These are phyloP conservation scores for Hyperoplus lanceolatus DNA, from an alignment of 2,797 vertebrate genomes.

Conservation along the genomic window DNA sequence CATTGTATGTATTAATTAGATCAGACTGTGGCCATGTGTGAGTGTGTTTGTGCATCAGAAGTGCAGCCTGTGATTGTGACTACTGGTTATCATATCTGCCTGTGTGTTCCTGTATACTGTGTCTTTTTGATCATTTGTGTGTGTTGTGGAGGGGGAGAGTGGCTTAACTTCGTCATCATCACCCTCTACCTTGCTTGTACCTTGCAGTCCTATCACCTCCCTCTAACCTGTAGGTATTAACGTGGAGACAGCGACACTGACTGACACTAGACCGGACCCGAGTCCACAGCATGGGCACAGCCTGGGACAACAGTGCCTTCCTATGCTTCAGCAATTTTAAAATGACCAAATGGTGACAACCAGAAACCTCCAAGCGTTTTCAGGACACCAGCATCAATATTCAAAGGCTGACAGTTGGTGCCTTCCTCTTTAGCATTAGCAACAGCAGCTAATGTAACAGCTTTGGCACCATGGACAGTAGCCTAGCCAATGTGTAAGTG, in stretches of 20 bases:
- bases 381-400: slow-evolving; percentile 56
- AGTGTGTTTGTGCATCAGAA: slow-evolving; percentile 27
- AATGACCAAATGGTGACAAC: slow-evolving; percentile 54
- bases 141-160: slow-evolving; percentile 8
- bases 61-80: slow-evolving; percentile 47
- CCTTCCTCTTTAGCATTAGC: slow-evolving; percentile 62
- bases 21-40: slow-evolving; percentile 18
- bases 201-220: slow-evolving; percentile 81
- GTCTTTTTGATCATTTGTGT: background rate
- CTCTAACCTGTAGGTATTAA: slow-evolving; percentile 82
- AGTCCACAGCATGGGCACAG: slow-evolving; percentile 16
- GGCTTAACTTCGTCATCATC: slow-evolving; percentile 63
- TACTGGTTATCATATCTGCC: slow-evolving; percentile 33
- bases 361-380: slow-evolving; percentile 30
- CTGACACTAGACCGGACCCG: slow-evolving; percentile 46
- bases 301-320: slow-evolving; percentile 14
- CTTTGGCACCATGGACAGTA: slow-evolving; percentile 47
- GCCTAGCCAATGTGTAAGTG: slow-evolving; percentile 50
- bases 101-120: background rate
- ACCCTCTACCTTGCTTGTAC: slow-evolving; percentile 72
- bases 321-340: slow-evolving; percentile 33
- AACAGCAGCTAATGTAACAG: slow-evolving; percentile 56
- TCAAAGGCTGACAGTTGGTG: slow-evolving; percentile 56
- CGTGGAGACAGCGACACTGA: slow-evolving; percentile 48
- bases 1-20: slow-evolving; percentile 26